Base-by-base conservation (phyloP, 2,797 vertebrate species). In the Coregonus suidteri region DNA sequence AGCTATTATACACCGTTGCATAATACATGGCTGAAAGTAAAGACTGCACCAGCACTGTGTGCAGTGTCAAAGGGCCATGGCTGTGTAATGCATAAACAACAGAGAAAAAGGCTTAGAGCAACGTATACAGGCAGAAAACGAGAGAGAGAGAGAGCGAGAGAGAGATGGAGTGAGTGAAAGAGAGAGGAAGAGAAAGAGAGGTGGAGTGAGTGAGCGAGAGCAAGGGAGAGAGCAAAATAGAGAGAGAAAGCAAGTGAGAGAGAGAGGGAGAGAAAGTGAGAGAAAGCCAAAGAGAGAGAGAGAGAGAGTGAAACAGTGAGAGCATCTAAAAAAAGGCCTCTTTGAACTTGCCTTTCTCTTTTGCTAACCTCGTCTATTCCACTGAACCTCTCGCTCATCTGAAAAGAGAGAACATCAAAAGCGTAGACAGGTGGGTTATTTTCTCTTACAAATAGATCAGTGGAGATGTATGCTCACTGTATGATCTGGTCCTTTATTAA, bases 1-100 rank as follows among this genome's bases (percentile, higher is more conserved):
- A 82, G 75, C 79, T 68, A 73, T 85, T 81, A 78, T 74, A 66
- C 64, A 47, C n/a, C 52, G 35, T 31, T 81, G 76, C 78, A 85
- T 78, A 64, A 78, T 82, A 51, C 72, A 75, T 67, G 62, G 34
- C 16, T 11, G 65, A 13, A 37, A 75, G 72, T 54, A 41, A 37
- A 74, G 65, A 14, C 25, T 65, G 76, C 59, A 35, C n/a, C 68
- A 73, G 41, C 47, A 54, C 62, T 68, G 67, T 66, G 65, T 20
- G 14, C 15, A 78, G 77, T 79, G 72, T 78, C 75, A 79, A 75
- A 53, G 53, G 72, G 77, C 74, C 77, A 25, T n/a, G 30, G 47
- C 41, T 68, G 7, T 68, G 71, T 56, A 67, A 59, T 72, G 18
- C 78, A 64, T 66, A 53, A 67, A 62, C 64, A 74, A 59, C 41